phyloP scores from a whole-genome alignment of 1,140 invertebrate species.

The Microplitis mediator region DNA sequence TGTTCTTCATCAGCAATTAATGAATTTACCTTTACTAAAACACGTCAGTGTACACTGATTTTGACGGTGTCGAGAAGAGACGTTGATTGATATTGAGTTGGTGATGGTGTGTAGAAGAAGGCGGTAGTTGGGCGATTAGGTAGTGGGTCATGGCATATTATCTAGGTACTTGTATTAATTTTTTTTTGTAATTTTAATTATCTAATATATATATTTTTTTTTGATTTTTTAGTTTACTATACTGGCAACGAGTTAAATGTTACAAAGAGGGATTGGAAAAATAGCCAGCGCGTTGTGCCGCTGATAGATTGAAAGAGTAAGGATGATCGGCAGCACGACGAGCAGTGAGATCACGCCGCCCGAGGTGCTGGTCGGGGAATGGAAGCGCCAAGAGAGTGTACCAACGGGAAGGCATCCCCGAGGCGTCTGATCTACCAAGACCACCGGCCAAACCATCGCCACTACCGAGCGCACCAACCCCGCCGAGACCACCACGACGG shows the following conservation, averaged over 20 bases:
- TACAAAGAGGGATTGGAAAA: slow-evolving; percentile 74
- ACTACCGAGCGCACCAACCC: slow-evolving; percentile 59
- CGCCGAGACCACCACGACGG: slow-evolving; percentile 55
- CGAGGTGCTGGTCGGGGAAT: slow-evolving; percentile 89
- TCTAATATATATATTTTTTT: slow-evolving; percentile 3
- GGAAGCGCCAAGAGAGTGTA: slow-evolving; percentile 88
- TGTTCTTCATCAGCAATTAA: slow-evolving; percentile 1
- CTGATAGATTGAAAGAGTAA: slow-evolving; percentile 58
- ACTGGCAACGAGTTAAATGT: neutral
- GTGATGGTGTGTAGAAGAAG: slow-evolving; percentile 9
- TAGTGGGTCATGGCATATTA: slow-evolving; percentile 4
- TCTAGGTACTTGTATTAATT: neutral
- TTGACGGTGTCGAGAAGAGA: slow-evolving; percentile 44
- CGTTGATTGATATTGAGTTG: slow-evolving; percentile 14
- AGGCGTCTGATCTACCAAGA: slow-evolving; percentile 51
- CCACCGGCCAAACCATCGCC: slow-evolving; percentile 54
- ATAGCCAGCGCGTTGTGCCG: slow-evolving; percentile 76
- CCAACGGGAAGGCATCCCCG: slow-evolving; percentile 77
- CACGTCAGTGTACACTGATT: slow-evolving; percentile 51
- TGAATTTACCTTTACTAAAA: slow-evolving; percentile 59
- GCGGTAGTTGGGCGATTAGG: slow-evolving; percentile 15
- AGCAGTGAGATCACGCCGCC: slow-evolving; percentile 77
- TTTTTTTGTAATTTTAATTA: neutral
- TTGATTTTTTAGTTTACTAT: slow-evolving; percentile 9
- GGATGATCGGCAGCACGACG: slow-evolving; percentile 71